Percentiles rank a stretch among this genome's conserved stretches.
Evolutionary conservation across 2,888 invertebrate species (phyloP).

Genomic region (Parthenolecanium corni): DNA sequence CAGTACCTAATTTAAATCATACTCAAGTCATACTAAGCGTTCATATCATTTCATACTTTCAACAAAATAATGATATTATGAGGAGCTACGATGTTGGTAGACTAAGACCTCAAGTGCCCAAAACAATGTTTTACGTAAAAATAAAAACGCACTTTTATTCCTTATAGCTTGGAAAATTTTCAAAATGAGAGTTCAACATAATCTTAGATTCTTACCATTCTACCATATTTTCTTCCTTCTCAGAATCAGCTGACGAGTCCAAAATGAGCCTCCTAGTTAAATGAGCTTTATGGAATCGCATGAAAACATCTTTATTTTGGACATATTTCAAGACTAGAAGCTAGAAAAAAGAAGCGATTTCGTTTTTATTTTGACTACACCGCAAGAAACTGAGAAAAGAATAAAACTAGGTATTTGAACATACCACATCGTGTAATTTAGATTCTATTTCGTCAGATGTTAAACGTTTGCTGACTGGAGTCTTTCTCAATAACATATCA

Average conservation of each 20-base stretch:
- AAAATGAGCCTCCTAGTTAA: slow-evolving; percentile 88
- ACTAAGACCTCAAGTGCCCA: not conserved
- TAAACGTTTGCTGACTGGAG: slow-evolving; percentile 87
- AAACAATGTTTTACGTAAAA: too few species aligned
- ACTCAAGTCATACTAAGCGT: not conserved
- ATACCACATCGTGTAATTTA: slow-evolving; percentile 76
- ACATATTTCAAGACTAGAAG: slow-evolving; percentile 95
- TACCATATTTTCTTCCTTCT: slow-evolving; percentile 99
- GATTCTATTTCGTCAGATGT: slow-evolving; percentile 95
- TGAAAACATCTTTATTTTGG: slow-evolving; percentile 98
- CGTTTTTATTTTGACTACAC: not conserved
- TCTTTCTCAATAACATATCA: slow-evolving; percentile 95
- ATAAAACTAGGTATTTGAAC: slow-evolving; percentile 35
- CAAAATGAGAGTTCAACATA: too few species aligned
- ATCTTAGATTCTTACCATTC: slow-evolving; percentile 59
- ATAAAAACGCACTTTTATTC: too few species aligned
- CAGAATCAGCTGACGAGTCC: slow-evolving; percentile 96
- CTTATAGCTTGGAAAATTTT: too few species aligned
- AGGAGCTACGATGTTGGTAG: too few species aligned
- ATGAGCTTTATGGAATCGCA: slow-evolving; percentile 98
- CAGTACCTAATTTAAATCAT: not conserved
- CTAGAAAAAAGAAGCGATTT: slow-evolving; percentile 36
- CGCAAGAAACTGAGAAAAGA: not conserved
- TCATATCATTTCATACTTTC: too few species aligned
- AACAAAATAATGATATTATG: too few species aligned